Evolutionary conservation across 2,113 vertebrate species (phyloP).

Genomic region (Abramis brama): DNA sequence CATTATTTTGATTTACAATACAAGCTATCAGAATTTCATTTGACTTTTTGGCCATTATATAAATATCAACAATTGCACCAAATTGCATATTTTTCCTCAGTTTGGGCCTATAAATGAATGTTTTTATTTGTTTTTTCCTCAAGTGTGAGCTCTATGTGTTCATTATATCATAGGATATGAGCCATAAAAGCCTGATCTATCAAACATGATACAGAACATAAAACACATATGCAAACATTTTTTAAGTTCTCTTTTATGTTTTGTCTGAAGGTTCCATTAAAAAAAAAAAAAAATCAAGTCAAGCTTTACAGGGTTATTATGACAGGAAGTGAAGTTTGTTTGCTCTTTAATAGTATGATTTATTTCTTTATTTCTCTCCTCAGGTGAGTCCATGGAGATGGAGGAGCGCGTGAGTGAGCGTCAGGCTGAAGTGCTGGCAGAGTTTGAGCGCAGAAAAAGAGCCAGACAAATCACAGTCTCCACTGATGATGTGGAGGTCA

Average conservation of each 20-base stretch:
- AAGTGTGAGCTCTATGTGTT: neutral
- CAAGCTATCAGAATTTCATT: neutral
- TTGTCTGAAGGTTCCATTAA: neutral
- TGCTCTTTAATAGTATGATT: neutral
- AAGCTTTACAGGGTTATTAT: neutral
- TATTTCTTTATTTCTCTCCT: neutral
- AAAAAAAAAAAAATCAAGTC: too few species aligned
- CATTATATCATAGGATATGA: neutral
- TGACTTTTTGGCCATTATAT: neutral
- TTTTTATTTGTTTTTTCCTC: neutral
- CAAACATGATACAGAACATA: neutral
- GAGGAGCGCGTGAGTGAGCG: slow-evolving; percentile 93
- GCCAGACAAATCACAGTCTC: slow-evolving; percentile 96
- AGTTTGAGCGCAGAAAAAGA: slow-evolving; percentile 93
- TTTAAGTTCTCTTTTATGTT: neutral
- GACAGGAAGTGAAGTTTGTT: neutral
- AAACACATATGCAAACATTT: too few species aligned
- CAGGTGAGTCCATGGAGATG: slow-evolving; percentile 91
- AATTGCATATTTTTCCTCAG: neutral
- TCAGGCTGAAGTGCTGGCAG: slow-evolving; percentile 90
- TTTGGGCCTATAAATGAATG: neutral
- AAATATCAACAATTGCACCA: neutral
- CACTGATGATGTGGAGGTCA: slow-evolving; percentile 94
- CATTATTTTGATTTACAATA: neutral
- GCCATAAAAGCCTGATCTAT: neutral